A percentile compares a stretch with the other conserved stretches of the same genome.
These are phyloP conservation scores for Listronotus bonariensis DNA, from an alignment of 1,140 invertebrate genomes.

Conservation along the genomic window DNA sequence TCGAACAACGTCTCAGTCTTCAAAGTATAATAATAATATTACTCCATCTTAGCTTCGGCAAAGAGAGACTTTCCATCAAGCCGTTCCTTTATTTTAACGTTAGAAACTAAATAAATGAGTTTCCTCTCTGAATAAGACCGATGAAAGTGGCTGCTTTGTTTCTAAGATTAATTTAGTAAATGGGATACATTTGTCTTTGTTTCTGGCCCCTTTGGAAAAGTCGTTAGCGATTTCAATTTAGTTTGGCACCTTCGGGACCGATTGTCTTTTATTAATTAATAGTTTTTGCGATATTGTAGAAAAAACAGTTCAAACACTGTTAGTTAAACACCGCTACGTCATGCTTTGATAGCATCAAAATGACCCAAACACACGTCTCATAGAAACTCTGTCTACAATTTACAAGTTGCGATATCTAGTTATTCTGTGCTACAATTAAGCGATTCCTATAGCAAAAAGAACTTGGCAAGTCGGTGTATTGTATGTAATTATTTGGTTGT, in stretches of 20 bases:
- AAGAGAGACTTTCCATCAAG: constrained; percentile 24
- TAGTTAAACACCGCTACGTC: no score
- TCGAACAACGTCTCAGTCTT: constrained; percentile 28
- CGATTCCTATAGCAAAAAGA: no score
- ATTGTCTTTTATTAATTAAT: no score
- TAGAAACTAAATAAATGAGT: constrained; percentile 31
- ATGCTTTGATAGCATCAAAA: no score
- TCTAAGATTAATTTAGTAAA: constrained; percentile 36
- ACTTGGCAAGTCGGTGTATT: no score
- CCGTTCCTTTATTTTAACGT: constrained; percentile 25
- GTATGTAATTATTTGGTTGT: no score
- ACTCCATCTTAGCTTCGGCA: constrained; percentile 20
- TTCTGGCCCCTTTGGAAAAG: constrained; percentile 19
- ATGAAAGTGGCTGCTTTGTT: constrained; percentile 19
- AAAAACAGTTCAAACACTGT: no score
- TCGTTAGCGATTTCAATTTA: constrained; percentile 6
- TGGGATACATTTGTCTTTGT: constrained; percentile 33
- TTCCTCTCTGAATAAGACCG: constrained; percentile 20
- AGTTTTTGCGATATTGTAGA: no score
- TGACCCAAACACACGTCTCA: no score
- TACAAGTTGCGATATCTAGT: no score
- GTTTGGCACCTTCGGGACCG: constrained; percentile 12
- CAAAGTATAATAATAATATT: constrained; percentile 31
- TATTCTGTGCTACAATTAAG: no score
- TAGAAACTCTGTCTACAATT: no score